phyloP scores from a whole-genome alignment of 2,888 invertebrate genomes.

The Neria commutata region DNA sequence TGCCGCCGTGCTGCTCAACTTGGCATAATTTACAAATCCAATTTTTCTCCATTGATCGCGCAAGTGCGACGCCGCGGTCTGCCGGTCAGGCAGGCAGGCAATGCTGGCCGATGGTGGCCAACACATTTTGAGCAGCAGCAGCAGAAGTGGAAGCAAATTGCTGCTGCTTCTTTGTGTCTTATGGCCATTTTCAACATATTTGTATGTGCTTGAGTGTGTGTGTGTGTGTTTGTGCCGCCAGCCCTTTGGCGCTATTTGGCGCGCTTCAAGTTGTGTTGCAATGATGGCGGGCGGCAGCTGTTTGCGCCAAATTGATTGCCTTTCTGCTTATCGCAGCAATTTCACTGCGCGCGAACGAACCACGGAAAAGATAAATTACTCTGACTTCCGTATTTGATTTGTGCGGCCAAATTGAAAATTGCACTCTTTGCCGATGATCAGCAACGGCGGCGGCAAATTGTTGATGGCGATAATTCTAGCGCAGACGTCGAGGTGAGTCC shows the following conservation, averaged over 20 bases:
- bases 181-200: not conserved
- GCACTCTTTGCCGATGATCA: no score
- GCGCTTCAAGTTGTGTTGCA: not conserved
- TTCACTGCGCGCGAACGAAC: not conserved
- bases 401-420: conserved; percentile 14
- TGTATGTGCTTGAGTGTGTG: not conserved
- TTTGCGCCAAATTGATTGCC: not conserved
- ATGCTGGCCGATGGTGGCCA: not conserved
- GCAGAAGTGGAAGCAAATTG: not conserved
- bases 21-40: conserved; percentile 8
- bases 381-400: conserved; percentile 20
- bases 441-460: no score
- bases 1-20: not conserved
- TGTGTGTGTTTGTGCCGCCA: not conserved
- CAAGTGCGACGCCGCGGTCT: not conserved
- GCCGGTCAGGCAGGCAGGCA: not conserved
- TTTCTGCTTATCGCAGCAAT: not conserved
- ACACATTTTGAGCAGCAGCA: not conserved
- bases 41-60: not conserved
- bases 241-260: not conserved
- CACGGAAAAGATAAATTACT: conserved; percentile 2
- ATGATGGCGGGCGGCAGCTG: not conserved
- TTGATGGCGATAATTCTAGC: no score
- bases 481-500: no score
- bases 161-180: not conserved